phyloP scores from a whole-genome alignment of 2,113 vertebrate species.

The Ailuropoda melanoleuca region DNA sequence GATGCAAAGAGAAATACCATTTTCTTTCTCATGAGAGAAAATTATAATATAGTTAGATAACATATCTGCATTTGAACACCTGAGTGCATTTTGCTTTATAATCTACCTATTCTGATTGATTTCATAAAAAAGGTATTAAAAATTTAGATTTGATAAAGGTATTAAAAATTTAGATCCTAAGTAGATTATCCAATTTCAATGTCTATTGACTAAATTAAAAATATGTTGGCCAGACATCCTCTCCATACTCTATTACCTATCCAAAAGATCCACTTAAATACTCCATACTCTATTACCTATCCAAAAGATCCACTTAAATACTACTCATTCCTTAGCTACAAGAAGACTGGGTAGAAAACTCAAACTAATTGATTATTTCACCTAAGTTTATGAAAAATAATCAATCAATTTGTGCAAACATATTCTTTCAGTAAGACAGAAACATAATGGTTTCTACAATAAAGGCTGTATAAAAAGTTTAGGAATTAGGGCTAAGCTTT shows the following conservation, averaged over 20 bases:
- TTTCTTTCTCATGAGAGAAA: neutral
- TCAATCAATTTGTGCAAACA: neutral
- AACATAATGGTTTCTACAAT: neutral
- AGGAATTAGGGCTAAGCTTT: neutral
- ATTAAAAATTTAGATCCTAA: neutral
- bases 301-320: neutral
- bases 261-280: neutral
- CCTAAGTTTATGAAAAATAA: neutral
- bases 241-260: neutral
- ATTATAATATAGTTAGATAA: neutral
- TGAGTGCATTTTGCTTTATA: neutral
- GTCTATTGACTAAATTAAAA: neutral
- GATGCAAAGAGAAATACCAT: neutral
- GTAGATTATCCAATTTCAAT: neutral
- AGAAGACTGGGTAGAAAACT: neutral
- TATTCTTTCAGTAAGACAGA: neutral
- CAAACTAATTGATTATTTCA: constrained; percentile 17
- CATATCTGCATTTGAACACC: neutral
- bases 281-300: neutral
- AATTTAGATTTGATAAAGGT: neutral
- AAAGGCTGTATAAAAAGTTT: neutral
- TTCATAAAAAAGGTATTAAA: neutral
- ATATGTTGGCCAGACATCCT: neutral
- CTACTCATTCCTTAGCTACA: neutral
- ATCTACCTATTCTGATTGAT: neutral